Conservation (phyloP, 2,113 vertebrate species). For the Rhabdomys dilectus region DNA sequence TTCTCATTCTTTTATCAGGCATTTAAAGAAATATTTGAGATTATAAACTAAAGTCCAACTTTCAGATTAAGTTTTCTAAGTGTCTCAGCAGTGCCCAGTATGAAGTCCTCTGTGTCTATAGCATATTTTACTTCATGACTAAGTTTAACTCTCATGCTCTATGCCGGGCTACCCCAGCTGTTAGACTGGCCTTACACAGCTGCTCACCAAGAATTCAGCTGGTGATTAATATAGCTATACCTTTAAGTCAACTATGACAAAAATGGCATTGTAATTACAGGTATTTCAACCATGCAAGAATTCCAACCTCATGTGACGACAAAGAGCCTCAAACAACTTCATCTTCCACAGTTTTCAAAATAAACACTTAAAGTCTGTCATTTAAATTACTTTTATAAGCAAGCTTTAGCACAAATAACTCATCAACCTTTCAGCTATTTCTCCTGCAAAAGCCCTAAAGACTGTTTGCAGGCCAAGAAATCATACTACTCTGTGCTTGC, state of each 20-base stretch:
- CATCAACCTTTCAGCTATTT: conserved; percentile 36
- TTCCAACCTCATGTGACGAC: conserved; percentile 70
- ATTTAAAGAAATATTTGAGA: conserved; percentile 80
- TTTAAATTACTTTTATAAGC: conserved; percentile 58
- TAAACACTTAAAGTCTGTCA: conserved; percentile 29
- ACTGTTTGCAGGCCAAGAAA: neutral
- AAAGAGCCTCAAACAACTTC: conserved; percentile 67
- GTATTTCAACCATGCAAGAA: conserved; percentile 84
- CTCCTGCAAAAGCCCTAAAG: conserved; percentile 42
- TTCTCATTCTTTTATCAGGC: conserved; percentile 64
- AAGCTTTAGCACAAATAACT: conserved; percentile 46
- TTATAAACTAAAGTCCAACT: conserved; percentile 80
- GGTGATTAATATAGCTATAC: conserved; percentile 84
- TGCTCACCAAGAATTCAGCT: conserved; percentile 86
- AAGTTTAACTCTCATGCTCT: conserved; percentile 81
- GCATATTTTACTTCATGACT: conserved; percentile 79
- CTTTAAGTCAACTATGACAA: conserved; percentile 86
- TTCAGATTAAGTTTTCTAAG: conserved; percentile 78
- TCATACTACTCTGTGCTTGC: neutral
- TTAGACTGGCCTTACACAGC: conserved; percentile 85
- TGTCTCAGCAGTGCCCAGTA: conserved; percentile 85
- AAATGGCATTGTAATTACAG: conserved; percentile 84
- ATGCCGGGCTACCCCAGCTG: conserved; percentile 85
- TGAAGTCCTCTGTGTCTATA: conserved; percentile 74
- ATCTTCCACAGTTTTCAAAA: conserved; percentile 64